Base-by-base conservation (phyloP, 1,140 invertebrate genomes). In the Maconellicoccus hirsutus region DNA sequence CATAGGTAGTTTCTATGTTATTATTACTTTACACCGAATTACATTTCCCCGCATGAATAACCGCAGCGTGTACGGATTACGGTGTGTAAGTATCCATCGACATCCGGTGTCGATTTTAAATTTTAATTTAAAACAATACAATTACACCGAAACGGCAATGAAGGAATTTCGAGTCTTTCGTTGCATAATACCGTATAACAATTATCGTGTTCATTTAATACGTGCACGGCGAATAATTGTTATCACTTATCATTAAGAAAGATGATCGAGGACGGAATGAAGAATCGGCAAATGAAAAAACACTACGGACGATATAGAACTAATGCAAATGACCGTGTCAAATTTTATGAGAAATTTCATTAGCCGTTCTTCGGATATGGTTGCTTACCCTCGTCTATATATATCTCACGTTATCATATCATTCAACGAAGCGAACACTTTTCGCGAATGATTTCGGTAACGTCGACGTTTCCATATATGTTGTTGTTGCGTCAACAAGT, bases 331-430 rank as follows among this genome's bases (percentile, higher is more conserved):
- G 42, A 52, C 42, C 42, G 42, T 52, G 42, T 52, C 42, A 52
- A 52, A 52, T 52, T 52, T 52, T 52, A 52, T 52, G 42, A 52
- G 42, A 52, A 52, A 52, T 52, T 52, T 52, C 42, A 52, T 52
- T 52, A 52, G 6, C n/a, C 42, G 42, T 52, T 52, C 16, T 52
- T 52, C 42, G 42, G 42, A 52, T 52, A 52, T 52, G 42, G 6
- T 52, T 19, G 42, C 42, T 52, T 52, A 52, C 42, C n/a, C 29
- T 33, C 12, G 12, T 33, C 29, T 52, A 52, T 19, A 52, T 3
- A 16, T 52, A 52, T 12, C 29, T 12, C 29, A 33, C 12, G 12
- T 6, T 33, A 4, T 4, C 12, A 16, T 16, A 52, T 52, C n/a
- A 16, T 8, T 52, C n/a, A 52, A 52, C n/a, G 6, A 52, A 52